Percentiles rank a stretch among this genome's conserved stretches.
These are phyloP conservation scores for Cacajao melanocephalus DNA, from an alignment of 2,797 vertebrate genomes.

Conservation along the genomic window DNA sequence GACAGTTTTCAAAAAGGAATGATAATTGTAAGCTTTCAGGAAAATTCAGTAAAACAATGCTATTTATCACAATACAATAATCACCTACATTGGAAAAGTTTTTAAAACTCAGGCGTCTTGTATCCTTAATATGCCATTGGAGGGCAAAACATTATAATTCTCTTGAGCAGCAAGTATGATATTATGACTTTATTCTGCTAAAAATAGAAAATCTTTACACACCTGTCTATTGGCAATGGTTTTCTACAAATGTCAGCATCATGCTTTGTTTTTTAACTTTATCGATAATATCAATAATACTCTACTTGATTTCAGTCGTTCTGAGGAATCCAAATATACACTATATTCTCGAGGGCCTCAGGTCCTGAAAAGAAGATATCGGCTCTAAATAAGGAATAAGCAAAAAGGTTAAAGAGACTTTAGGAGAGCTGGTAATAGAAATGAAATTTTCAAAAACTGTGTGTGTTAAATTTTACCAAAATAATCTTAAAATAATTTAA, in stretches of 20 bases:
- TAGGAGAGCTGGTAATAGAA: background rate
- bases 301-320: constrained; percentile 51
- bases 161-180: constrained; percentile 57
- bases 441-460: background rate
- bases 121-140: constrained; percentile 71
- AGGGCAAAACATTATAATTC: constrained; percentile 66
- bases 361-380: background rate
- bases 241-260: constrained; percentile 73
- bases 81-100: constrained; percentile 64
- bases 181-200: constrained; percentile 59
- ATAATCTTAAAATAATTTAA: background rate
- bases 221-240: constrained; percentile 56
- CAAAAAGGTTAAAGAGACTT: background rate
- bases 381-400: background rate
- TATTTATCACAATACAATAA: constrained; percentile 61
- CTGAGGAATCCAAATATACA: constrained; percentile 32
- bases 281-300: constrained; percentile 55
- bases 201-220: constrained; percentile 79
- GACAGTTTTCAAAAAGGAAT: constrained; percentile 45
- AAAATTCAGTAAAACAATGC: constrained; percentile 73
- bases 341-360: background rate
- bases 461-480: background rate
- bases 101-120: constrained; percentile 67
- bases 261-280: constrained; percentile 53
- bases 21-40: constrained; percentile 68